Evolutionary conservation across 2,113 vertebrate genomes (phyloP).

Genomic region (Chlorodrepanis virens): DNA sequence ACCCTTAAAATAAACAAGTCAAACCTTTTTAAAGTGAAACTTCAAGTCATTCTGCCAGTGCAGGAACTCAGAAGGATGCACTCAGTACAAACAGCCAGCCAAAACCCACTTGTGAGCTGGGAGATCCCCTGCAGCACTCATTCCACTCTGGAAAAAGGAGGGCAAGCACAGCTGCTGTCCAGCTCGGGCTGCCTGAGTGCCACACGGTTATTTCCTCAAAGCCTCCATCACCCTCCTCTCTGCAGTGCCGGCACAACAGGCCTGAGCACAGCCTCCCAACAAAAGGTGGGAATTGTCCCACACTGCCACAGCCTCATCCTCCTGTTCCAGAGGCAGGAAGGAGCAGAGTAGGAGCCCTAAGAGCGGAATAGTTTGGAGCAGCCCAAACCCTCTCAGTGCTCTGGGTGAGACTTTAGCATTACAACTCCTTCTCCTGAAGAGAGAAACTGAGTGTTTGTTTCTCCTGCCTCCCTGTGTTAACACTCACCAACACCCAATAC

Average conservation of each 20-base stretch:
- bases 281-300: background rate
- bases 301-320: background rate
- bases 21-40: background rate
- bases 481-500: background rate
- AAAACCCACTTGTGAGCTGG: background rate
- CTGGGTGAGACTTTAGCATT: background rate
- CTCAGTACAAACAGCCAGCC: background rate
- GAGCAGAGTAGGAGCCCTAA: background rate
- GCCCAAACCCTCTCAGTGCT: background rate
- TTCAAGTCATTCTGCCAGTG: background rate
- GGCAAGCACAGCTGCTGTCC: background rate
- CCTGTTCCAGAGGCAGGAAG: background rate
- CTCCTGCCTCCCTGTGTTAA: background rate
- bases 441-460: background rate
- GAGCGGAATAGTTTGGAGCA: background rate
- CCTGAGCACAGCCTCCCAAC: background rate
- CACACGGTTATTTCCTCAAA: background rate
- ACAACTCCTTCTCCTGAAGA: background rate
- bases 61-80: background rate
- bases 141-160: fast-evolving
- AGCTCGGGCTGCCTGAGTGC: background rate
- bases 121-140: background rate
- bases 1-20: background rate
- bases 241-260: background rate
- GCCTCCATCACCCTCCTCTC: background rate